Conservation (phyloP, 2,797 vertebrate genomes). For the Sciaenops ocellatus region DNA sequence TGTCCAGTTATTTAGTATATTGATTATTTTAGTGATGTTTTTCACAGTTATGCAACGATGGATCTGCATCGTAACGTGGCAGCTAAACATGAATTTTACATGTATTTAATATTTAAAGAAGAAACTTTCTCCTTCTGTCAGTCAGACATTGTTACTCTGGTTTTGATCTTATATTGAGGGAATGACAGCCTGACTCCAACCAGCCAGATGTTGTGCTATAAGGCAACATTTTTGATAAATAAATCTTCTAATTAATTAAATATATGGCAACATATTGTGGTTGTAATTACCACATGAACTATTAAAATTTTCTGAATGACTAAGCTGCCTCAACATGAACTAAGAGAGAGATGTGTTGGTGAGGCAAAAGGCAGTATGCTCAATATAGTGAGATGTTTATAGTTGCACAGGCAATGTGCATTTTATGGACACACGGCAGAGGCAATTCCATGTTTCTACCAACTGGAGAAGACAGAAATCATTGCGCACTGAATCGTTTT, state of each 20-base stretch:
- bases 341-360: background rate
- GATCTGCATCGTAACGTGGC: background rate
- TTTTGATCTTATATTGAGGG: background rate
- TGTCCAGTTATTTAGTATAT: background rate
- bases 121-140: background rate
- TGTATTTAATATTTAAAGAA: conserved; percentile 28
- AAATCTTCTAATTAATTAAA: background rate
- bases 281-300: background rate
- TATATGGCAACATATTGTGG: background rate
- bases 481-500: background rate
- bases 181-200: background rate
- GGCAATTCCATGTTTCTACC: background rate
- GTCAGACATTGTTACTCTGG: background rate
- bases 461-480: background rate
- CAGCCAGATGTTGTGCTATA: background rate
- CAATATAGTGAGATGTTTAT: conserved; percentile 7
- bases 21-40: conserved; percentile 15
- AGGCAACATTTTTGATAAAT: background rate
- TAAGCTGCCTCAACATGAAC: background rate
- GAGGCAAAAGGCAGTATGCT: conserved; percentile 4
- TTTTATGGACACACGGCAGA: background rate
- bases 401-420: background rate
- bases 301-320: background rate
- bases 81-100: conserved; percentile 19
- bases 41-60: background rate